These are phyloP conservation scores for Pediacus dermestoides DNA, from an alignment of 2,888 invertebrate species.

Conservation along the genomic window DNA sequence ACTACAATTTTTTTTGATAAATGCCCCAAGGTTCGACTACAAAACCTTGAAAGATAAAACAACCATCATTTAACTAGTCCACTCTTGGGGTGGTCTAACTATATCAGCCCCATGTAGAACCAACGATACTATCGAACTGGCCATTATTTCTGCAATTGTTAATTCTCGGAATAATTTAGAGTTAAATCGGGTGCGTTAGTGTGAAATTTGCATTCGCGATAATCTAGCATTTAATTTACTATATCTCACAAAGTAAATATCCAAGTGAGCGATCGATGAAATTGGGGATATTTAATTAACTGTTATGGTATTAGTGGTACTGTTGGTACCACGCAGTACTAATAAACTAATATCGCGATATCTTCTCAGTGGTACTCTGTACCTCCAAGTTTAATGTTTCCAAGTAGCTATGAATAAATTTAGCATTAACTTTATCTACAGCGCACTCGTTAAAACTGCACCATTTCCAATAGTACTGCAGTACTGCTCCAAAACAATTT, in stretches of 20 bases:
- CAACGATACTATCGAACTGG: neutral
- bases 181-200: neutral
- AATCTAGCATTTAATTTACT: constrained; percentile 1
- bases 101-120: neutral
- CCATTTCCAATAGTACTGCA: constrained; percentile 8
- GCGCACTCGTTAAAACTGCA: constrained; percentile 7
- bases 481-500: no score
- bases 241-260: no score
- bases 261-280: no score
- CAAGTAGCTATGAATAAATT: constrained; percentile 41
- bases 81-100: neutral
- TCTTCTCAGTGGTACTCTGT: no score
- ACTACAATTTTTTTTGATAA: no score
- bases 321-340: no score
- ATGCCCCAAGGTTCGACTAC: no score
- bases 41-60: no score
- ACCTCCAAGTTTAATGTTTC: constrained; percentile 44
- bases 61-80: no score
- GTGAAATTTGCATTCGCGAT: constrained; percentile 1
- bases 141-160: constrained; percentile 2
- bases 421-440: constrained; percentile 24
- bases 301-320: no score
- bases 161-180: constrained; percentile 1
- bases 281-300: no score
- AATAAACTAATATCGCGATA: no score